Evolutionary conservation across 1,140 invertebrate species (phyloP).

Genomic region (Battus philenor): DNA sequence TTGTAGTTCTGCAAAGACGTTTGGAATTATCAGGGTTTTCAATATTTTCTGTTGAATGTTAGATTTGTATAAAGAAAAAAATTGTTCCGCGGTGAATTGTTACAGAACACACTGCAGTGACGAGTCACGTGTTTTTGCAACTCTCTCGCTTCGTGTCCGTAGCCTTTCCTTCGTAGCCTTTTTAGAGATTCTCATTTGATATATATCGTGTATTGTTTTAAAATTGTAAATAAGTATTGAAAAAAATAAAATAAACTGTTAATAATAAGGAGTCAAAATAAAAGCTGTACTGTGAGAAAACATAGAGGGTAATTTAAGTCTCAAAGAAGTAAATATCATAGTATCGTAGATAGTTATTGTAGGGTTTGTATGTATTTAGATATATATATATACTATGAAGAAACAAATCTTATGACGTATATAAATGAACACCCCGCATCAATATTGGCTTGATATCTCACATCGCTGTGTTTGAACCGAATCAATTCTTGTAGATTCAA

Average conservation of each 20-base stretch:
- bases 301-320: slow-evolving; percentile 69
- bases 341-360: slow-evolving; percentile 66
- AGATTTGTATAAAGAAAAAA: slow-evolving; percentile 48
- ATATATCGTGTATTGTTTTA: slow-evolving; percentile 48
- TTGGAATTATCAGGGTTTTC: slow-evolving; percentile 73
- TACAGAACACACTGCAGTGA: slow-evolving; percentile 38
- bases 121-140: slow-evolving; percentile 41
- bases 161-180: slow-evolving; percentile 57
- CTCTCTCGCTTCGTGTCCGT: slow-evolving; percentile 43
- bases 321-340: slow-evolving; percentile 67
- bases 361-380: slow-evolving; percentile 55
- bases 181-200: slow-evolving; percentile 30
- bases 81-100: too few species aligned
- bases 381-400: slow-evolving; percentile 45
- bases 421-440: too few species aligned
- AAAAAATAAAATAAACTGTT: slow-evolving; percentile 42
- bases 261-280: slow-evolving; percentile 71
- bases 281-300: slow-evolving; percentile 74
- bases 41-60: slow-evolving; percentile 57
- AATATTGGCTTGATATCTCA: too few species aligned
- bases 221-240: slow-evolving; percentile 66
- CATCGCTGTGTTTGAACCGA: too few species aligned
- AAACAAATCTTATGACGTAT: too few species aligned
- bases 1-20: slow-evolving; percentile 58
- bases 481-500: too few species aligned